Evolutionary conservation across 2,113 vertebrate species (phyloP), one percentile per base, ranked within the genome.

Genomic region (Dicrurus megarhynchus): DNA sequence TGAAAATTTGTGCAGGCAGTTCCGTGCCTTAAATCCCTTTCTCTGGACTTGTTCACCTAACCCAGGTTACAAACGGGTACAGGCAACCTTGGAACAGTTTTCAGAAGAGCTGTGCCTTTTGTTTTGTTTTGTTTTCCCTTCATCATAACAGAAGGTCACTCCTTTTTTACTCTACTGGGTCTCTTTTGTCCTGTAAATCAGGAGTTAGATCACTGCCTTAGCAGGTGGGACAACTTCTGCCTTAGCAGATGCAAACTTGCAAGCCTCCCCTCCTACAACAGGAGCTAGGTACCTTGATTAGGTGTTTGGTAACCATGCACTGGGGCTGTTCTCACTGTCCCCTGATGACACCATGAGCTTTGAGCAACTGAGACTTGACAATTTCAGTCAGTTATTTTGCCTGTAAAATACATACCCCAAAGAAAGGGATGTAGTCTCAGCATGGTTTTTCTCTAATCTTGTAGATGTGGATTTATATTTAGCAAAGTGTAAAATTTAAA

Each of bases 291-390:
- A 83, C 30, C 32, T 56, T 17, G 30, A 41, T 53, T 4, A 65
- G 46, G 16, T 68, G 13, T 33, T n/a, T 16, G 42, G 20, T 49
- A 73, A 39, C n/a, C 16, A 6, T 24, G 33, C 37, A 3, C 0
- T 24, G n/a, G 33, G 63, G 6, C 39, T 84, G n/a, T n/a, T 71
- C 50, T 64, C 46, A 16, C 13, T 64, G 68, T 44, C 3, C 0
- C 33, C 49, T 76, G 27, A 32, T 26, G 15, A 73, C 61, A 26
- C 33, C 24, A 20, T 1, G 4, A 64, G 26, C 37, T 80, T 80
- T 37, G 59, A 59, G 65, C 24, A 33, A 49, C 16, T 46, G 20
- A 0, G 0, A 8, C 5, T 80, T 47, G 30, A 6, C 13, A 16
- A 63, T 63, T 70, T 78, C 35, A 49, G 13, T 41, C 20, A 35